Percentiles rank a stretch among this genome's conserved stretches.
These are phyloP conservation scores for Dasyurus viverrinus DNA, from an alignment of 2,113 vertebrate genomes.

Conservation along the genomic window DNA sequence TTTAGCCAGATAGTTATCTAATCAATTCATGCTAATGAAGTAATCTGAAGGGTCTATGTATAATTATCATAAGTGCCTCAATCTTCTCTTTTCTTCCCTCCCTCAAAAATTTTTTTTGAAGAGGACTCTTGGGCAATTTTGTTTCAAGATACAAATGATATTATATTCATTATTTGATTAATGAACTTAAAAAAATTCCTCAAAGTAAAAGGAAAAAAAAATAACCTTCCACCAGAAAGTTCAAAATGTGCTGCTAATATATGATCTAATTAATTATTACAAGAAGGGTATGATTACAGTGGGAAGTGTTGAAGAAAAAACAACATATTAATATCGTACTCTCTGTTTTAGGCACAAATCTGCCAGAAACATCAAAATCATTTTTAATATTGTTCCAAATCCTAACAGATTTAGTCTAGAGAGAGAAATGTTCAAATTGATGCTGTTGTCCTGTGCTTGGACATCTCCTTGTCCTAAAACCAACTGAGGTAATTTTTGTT, in stretches of 20 bases:
- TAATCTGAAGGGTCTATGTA: constrained; percentile 9
- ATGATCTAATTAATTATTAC: not conserved
- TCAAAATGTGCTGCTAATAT: not conserved
- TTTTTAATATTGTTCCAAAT: not conserved
- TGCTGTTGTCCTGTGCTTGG: not conserved
- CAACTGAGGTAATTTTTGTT: not conserved
- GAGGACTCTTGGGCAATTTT: constrained; percentile 14
- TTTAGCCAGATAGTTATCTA: not conserved
- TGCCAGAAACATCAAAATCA: not conserved
- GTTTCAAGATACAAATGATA: constrained; percentile 22
- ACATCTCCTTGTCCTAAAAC: not conserved
- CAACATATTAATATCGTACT: not conserved
- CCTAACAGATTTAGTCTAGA: not conserved
- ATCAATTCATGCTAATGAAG: constrained; percentile 42
- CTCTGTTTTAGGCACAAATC: not conserved
- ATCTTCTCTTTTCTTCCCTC: not conserved
- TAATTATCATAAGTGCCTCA: constrained; percentile 28
- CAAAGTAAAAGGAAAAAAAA: not conserved
- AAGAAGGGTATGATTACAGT: not conserved
- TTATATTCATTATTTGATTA: not conserved
- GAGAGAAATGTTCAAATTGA: not conserved
- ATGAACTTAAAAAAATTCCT: not conserved
- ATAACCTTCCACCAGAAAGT: not conserved
- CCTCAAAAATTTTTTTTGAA: constrained; percentile 21
- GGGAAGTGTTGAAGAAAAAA: not conserved